phyloP scores from a whole-genome alignment of 2,797 vertebrate species.

The Paramormyrops hopkinsi region DNA sequence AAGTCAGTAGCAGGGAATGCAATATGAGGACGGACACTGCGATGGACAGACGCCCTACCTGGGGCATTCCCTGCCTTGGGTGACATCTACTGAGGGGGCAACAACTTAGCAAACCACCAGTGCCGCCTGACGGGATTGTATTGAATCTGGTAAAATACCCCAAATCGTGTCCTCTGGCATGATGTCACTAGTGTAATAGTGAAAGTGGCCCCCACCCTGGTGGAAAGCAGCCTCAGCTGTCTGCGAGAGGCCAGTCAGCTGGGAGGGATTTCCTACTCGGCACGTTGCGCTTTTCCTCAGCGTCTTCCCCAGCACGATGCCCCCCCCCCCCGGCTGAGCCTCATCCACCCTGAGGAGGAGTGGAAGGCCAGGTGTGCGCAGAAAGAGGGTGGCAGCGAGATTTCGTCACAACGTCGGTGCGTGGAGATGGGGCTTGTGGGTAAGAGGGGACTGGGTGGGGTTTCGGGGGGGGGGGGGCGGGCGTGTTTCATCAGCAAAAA shows the following conservation, averaged over 20 bases:
- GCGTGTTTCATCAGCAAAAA: neutral
- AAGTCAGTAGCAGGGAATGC: neutral
- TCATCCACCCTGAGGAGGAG: slow-evolving; percentile 39
- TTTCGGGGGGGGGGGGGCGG: slow-evolving; percentile 11
- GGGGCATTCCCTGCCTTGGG: neutral
- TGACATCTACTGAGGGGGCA: neutral
- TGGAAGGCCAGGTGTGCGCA: neutral
- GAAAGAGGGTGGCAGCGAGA: neutral
- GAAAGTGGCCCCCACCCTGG: neutral
- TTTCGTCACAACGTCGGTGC: neutral
- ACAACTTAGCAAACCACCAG: neutral
- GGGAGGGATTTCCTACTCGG: neutral
- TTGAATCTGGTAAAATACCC: neutral
- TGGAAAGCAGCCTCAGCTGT: neutral
- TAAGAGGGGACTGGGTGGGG: neutral
- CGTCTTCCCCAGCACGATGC: neutral
- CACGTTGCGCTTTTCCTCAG: neutral
- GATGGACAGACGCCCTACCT: neutral
- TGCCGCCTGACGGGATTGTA: neutral
- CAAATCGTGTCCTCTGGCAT: neutral
- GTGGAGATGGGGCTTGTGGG: neutral
- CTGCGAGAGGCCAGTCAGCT: neutral
- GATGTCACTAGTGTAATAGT: neutral
- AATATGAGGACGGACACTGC: neutral
- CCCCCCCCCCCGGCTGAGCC: slow-evolving; percentile 28